Base-by-base conservation (phyloP, 2,113 vertebrate species). In the Mastomys coucha region DNA sequence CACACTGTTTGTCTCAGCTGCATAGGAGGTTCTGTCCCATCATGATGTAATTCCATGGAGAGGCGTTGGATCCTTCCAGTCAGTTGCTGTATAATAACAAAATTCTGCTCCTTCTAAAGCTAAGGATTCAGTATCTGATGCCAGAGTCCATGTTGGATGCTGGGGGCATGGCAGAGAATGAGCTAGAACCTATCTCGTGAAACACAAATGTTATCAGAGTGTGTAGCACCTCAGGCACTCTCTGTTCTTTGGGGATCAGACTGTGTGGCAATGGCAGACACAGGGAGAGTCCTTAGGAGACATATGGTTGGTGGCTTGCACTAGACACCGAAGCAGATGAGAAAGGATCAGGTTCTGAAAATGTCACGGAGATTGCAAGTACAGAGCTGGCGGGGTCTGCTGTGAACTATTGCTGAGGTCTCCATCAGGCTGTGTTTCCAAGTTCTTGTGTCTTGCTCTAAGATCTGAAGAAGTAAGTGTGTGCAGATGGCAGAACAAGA, bases 301-400 rank as follows among this genome's bases (percentile, higher is more conserved):
- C 63, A 9, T 19, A 20, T 2, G 17, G 53, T 53, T 1, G 53
- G 67, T 20, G 10, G 1, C 33, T 65, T 82, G 80, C 42, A 13
- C 33, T 49, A 6, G 0, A 49, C 14, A 42, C 0, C 20, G n/a
- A 33, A 63, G 5, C 2, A 2, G 4, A 12, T 7, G 16, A 73
- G 31, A 49, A 28, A n/a, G 42, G 53, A 2, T 26, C 49, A 14
- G 65, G 63, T 42, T 75, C 51, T 72, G 36, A 49, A 67, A 28
- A 36, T 0, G 4, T 28, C 88, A 33, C 31, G 0, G 16, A 0
- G 4, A 28, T 56, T n/a, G 58, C 24, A 6, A 42, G 76, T 13
- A 1, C 93, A 51, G 10, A 49, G 33, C 36, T 53, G 33, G n/a
- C 31, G n/a, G 36, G 10, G 72, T 56, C 53, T 67, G 49, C 49